Evolutionary conservation across 2,113 vertebrate genomes (phyloP).

Genomic region (Zapornia atra): DNA sequence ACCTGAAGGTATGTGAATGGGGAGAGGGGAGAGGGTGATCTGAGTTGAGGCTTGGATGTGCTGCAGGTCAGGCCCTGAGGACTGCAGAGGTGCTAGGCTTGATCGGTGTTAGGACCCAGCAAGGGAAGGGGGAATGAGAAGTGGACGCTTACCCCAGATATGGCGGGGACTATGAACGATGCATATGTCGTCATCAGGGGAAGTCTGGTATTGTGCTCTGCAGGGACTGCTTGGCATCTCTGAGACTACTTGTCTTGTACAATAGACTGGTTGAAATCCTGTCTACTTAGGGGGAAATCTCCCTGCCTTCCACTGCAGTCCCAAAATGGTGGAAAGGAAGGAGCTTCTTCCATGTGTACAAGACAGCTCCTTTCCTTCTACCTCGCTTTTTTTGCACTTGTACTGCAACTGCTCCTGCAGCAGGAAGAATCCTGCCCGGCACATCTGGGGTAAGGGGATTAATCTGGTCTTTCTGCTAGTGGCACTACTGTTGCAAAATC

Average conservation of each 20-base stretch:
- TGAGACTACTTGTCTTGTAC: not conserved
- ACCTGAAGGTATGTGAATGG: not conserved
- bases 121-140: not conserved
- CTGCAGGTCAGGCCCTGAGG: not conserved
- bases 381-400: not conserved
- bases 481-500: not conserved
- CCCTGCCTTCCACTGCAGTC: not conserved
- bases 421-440: not conserved
- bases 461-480: not conserved
- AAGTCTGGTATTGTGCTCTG: not conserved
- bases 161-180: not conserved
- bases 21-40: not conserved
- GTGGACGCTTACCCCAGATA: not conserved
- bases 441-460: not conserved
- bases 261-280: not conserved
- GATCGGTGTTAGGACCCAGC: not conserved
- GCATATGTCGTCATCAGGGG: not conserved
- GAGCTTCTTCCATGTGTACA: not conserved
- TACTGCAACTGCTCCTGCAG: not conserved
- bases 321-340: not conserved
- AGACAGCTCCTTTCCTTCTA: not conserved
- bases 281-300: not conserved
- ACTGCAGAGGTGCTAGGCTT: not conserved
- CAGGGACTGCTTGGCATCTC: not conserved
- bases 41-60: not conserved